Evolutionary conservation across 2,888 invertebrate genomes (phyloP).

Genomic region (Spicauda simplicius): DNA sequence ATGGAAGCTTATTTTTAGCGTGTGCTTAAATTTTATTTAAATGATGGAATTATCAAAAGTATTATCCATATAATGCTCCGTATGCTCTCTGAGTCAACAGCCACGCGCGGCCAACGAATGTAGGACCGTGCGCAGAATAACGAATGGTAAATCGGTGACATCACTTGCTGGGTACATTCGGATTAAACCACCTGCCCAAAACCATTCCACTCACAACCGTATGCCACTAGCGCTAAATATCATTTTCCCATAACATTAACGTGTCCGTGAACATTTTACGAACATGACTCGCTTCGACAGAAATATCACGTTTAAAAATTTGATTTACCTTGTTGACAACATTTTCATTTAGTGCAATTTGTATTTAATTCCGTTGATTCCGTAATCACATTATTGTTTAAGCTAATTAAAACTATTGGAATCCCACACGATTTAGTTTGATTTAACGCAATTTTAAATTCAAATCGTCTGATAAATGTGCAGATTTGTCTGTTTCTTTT

Average conservation of each 20-base stretch:
- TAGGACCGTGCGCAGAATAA: conserved; percentile 68
- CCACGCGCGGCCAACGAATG: conserved; percentile 63
- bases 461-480: neutral
- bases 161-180: conserved; percentile 56
- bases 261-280: conserved; percentile 62
- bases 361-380: conserved; percentile 30
- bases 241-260: conserved; percentile 51
- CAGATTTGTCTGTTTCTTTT: neutral
- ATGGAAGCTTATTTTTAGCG: conserved; percentile 16
- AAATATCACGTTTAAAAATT: conserved; percentile 50
- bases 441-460: neutral
- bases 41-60: conserved; percentile 29
- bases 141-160: conserved; percentile 77
- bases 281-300: conserved; percentile 54
- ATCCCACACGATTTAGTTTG: neutral
- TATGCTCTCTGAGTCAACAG: conserved; percentile 61
- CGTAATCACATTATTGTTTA: conserved; percentile 23
- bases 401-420: conserved; percentile 25
- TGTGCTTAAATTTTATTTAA: conserved; percentile 27
- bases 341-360: conserved; percentile 41
- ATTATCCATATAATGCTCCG: conserved; percentile 36
- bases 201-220: conserved; percentile 52
- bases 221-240: conserved; percentile 51
- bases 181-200: conserved; percentile 49
- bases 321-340: conserved; percentile 48